Evolutionary conservation across 1,140 invertebrate genomes (phyloP).

Genomic region (Globodera ellingtonae): DNA sequence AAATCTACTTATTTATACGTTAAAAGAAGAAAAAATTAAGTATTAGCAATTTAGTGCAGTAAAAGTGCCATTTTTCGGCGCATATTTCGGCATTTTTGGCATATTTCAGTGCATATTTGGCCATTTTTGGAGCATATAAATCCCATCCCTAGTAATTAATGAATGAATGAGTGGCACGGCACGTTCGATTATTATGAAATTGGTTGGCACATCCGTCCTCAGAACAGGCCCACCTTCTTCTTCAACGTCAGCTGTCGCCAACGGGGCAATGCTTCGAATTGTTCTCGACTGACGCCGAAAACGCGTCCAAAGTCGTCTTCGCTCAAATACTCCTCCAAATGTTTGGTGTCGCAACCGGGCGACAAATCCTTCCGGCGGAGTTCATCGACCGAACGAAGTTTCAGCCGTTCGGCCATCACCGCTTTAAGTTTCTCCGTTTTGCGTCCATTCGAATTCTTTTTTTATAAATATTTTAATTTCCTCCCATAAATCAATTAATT

Average conservation of each 20-base stretch:
- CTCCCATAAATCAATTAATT: not conserved
- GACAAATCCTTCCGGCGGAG: conserved; percentile 28
- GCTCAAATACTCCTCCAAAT: conserved; percentile 31
- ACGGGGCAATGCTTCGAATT: conserved; percentile 26
- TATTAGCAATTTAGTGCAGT: too few species aligned
- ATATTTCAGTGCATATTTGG: too few species aligned
- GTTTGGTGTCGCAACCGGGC: conserved; percentile 29
- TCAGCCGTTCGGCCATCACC: conserved; percentile 25
- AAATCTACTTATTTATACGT: too few species aligned
- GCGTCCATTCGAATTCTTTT: not conserved
- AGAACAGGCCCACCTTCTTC: conserved; percentile 29
- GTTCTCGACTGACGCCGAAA: conserved; percentile 16
- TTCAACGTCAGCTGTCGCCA: conserved; percentile 33
- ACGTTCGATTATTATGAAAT: not conserved
- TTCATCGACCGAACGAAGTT: conserved; percentile 29
- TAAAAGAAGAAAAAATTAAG: too few species aligned
- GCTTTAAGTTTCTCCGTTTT: not conserved
- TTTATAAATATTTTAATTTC: conserved; percentile 10
- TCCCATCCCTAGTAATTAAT: too few species aligned
- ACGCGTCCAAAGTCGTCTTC: conserved; percentile 26
- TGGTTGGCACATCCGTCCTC: not conserved
- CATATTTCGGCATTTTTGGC: too few species aligned
- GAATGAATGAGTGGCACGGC: not conserved
- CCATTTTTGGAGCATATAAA: too few species aligned
- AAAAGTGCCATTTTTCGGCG: too few species aligned